Evolutionary conservation across 1,140 invertebrate species (phyloP).

Genomic region (Drosophila lowei): DNA sequence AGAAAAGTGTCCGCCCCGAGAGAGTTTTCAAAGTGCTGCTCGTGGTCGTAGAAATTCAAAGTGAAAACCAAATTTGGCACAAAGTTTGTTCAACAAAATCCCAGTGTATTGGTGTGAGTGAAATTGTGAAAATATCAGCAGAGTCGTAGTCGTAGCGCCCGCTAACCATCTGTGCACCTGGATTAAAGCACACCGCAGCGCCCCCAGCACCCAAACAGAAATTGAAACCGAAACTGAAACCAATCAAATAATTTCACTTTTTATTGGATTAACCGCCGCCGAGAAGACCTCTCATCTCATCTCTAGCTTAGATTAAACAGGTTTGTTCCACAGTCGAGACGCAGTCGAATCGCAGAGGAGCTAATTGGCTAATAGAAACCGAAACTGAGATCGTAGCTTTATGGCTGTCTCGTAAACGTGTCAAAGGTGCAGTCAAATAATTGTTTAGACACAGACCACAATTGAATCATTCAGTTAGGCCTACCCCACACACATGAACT

Average conservation of each 20-base stretch:
- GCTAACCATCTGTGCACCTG: constrained; percentile 59
- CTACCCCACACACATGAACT: too few species aligned
- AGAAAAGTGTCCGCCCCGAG: constrained; percentile 37
- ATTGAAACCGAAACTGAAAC: constrained; percentile 16
- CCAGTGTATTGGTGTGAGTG: constrained; percentile 30
- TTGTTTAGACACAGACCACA: not conserved
- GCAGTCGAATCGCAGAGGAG: not conserved
- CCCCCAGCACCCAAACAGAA: constrained; percentile 6
- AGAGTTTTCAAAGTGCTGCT: constrained; percentile 46
- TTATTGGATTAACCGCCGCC: constrained; percentile 71
- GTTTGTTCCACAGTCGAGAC: constrained; percentile 67
- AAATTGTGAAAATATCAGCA: constrained; percentile 70
- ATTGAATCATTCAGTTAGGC: not conserved
- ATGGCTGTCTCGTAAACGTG: constrained; percentile 36
- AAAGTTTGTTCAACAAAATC: constrained; percentile 14
- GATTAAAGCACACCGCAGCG: constrained; percentile 66
- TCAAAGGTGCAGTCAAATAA: constrained; percentile 33
- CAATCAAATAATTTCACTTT: constrained; percentile 73
- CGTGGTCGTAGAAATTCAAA: constrained; percentile 59
- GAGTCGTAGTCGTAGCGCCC: constrained; percentile 35
- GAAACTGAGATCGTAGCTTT: constrained; percentile 50
- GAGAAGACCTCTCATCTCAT: constrained; percentile 24
- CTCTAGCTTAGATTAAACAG: constrained; percentile 47
- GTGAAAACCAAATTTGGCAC: constrained; percentile 72
- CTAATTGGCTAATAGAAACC: constrained; percentile 50